Evolutionary conservation across 2,797 vertebrate species (phyloP), one percentile per base, ranked within the genome.

Genomic region (Macroramphosus scolopax): DNA sequence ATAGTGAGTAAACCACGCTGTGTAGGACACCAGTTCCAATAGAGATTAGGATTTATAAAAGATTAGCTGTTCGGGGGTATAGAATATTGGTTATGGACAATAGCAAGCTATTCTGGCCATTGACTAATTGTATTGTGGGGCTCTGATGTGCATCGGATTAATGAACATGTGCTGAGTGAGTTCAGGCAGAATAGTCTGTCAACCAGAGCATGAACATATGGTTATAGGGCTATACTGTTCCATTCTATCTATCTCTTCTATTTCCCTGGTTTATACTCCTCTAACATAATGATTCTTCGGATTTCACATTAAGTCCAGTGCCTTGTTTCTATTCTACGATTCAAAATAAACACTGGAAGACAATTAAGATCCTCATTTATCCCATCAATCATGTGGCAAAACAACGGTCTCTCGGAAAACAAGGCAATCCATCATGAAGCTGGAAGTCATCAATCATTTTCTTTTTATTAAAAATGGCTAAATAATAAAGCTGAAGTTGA

Each of bases 121-220:
- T 51, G 51, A 68, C 63, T 83, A 76, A 83, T 82, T 82, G 58
- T 60, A 61, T 54, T 65, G 69, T 64, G 68, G 55, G 44, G 68
- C 68, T 70, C 34, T 80, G 71, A 68, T 71, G 70, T 80, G 77
- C 60, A 75, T 55, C 55, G 80, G 60, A 80, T 76, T 84, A 86
- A 85, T 77, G 66, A 81, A 73, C 79, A 80, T 80, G 75, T 73
- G 75, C 61, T 68, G 60, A 48, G 38, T 57, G 52, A 69, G 69
- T 64, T 75, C 72, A 78, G 67, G 66, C 75, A 78, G 66, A 70
- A 68, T 59, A 49, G 40, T 46, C 44, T 39, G 51, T 75, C 71
- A 86, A 75, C 42, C 65, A 72, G 67, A 77, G 52, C 68, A 72
- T 76, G 68, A 79, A 51, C 53, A 68, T 53, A 69, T 75, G 67